Evolutionary conservation across 1,140 invertebrate species (phyloP), one percentile per base, ranked within the genome.

Genomic region (Anastrepha ludens): DNA sequence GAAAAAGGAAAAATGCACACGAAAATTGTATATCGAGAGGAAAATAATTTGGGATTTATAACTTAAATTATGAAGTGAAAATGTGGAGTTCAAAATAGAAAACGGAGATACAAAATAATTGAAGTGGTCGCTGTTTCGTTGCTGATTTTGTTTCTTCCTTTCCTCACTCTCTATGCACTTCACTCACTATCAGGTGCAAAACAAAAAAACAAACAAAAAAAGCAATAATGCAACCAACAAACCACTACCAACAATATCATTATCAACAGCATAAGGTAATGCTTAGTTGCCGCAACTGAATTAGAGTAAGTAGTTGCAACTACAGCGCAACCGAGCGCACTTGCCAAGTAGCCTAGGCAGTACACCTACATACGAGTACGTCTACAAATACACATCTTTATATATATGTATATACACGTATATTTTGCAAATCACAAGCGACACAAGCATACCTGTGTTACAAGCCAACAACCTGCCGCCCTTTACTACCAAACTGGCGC

Each of bases 221-320:
- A 11, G 17, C 64, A 29, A 64, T 15, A 13, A n/a, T 64, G 15
- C 3, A 44, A 44, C 9, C 70, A 47, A 17, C n/a, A 17, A 62
- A 74, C 0, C 67, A n/a, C 13, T 74, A 74, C 2, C 70, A 74
- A 74, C 70, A 74, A 50, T 17, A 29, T 58, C n/a, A 81, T 55
- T 81, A 81, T 81, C 47, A 55, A n/a, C 47, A 81, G 47, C 74
- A 81, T n/a, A 81, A 81, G n/a, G 7, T 81, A 81, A 55, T 55
- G 47, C 74, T 55, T 81, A 81, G 6, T 81, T 81, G 17, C 74
- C 74, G 3, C 74, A 81, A 81, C 47, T 50, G 74, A 55, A 81
- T 81, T 81, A 55, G 74, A 20, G 47, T 81, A 81, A 81, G 74
- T 81, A 29, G 6, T 9, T 8, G n/a, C 44, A 81, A 47, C 41